Evolutionary conservation across 2,888 invertebrate species (phyloP).

Genomic region (Drosophila percnosoma): DNA sequence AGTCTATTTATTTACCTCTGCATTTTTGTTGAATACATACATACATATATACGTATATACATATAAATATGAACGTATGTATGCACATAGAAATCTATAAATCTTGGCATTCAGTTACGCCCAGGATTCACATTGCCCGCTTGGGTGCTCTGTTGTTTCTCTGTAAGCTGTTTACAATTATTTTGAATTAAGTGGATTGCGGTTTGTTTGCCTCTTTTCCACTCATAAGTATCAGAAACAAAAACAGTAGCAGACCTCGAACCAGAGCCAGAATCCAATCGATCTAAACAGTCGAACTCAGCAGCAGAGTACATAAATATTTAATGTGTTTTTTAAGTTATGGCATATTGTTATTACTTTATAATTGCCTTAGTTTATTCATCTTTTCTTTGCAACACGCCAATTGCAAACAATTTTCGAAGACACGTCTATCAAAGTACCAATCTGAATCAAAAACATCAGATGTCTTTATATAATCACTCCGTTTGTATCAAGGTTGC

Average conservation of each 20-base stretch:
- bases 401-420: conserved; percentile 1
- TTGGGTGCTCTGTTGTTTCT: conserved; percentile 48
- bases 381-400: conserved; percentile 14
- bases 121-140: conserved; percentile 58
- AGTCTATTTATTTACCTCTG: conserved; percentile 58
- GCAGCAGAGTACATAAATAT: conserved; percentile 43
- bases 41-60: conserved; percentile 3
- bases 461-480: background rate
- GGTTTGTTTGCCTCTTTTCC: conserved; percentile 31
- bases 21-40: conserved; percentile 29
- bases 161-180: conserved; percentile 64
- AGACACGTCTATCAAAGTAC: background rate
- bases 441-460: background rate
- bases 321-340: conserved; percentile 25
- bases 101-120: conserved; percentile 65
- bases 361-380: conserved; percentile 37
- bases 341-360: conserved; percentile 35
- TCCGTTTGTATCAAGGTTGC: background rate
- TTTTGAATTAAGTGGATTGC: conserved; percentile 65
- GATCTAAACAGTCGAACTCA: conserved; percentile 6
- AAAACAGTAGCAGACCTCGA: background rate
- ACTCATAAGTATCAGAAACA: background rate
- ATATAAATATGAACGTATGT: background rate
- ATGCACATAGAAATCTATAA: conserved; percentile 42
- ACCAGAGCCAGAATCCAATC: conserved; percentile 8